Evolutionary conservation across 1,140 invertebrate species (phyloP).

Genomic region (Drosophila repleta): DNA sequence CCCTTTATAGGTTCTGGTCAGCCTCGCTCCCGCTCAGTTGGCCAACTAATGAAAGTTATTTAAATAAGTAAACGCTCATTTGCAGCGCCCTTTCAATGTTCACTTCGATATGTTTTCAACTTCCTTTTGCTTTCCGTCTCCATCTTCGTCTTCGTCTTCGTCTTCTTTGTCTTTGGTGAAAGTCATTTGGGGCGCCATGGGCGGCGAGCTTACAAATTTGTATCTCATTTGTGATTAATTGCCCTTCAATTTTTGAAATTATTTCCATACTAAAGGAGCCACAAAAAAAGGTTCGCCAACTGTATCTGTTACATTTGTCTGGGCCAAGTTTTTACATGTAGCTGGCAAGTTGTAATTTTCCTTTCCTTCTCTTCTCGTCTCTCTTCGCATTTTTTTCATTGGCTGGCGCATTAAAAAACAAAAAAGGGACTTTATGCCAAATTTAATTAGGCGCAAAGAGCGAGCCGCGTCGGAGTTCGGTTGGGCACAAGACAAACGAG

Average conservation of each 20-base stretch:
- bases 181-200: slow-evolving; percentile 49
- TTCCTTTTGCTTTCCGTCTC: slow-evolving; percentile 33
- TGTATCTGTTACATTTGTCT: slow-evolving; percentile 73
- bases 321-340: slow-evolving; percentile 55
- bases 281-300: slow-evolving; percentile 30
- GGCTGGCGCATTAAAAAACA: slow-evolving; percentile 46
- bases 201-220: slow-evolving; percentile 63
- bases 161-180: slow-evolving; percentile 13
- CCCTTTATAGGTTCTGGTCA: slow-evolving; percentile 33
- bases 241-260: slow-evolving; percentile 76
- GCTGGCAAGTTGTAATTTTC: slow-evolving; percentile 65
- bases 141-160: slow-evolving; percentile 1
- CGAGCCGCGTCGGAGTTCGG: slow-evolving; percentile 54
- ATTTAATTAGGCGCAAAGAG: slow-evolving; percentile 81
- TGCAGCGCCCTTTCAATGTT: slow-evolving; percentile 71
- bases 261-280: slow-evolving; percentile 46
- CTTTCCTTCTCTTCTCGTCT: not conserved
- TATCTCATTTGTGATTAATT: slow-evolving; percentile 82
- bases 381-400: not conserved
- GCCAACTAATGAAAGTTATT: slow-evolving; percentile 74
- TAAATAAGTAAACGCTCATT: slow-evolving; percentile 80
- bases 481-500: slow-evolving; percentile 67
- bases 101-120: slow-evolving; percentile 58
- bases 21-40: slow-evolving; percentile 16
- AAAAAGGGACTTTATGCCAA: slow-evolving; percentile 79